Evolutionary conservation across 1,140 invertebrate genomes (phyloP), one percentile per base, ranked within the genome.

Genomic region (Neodiprion fabricii): DNA sequence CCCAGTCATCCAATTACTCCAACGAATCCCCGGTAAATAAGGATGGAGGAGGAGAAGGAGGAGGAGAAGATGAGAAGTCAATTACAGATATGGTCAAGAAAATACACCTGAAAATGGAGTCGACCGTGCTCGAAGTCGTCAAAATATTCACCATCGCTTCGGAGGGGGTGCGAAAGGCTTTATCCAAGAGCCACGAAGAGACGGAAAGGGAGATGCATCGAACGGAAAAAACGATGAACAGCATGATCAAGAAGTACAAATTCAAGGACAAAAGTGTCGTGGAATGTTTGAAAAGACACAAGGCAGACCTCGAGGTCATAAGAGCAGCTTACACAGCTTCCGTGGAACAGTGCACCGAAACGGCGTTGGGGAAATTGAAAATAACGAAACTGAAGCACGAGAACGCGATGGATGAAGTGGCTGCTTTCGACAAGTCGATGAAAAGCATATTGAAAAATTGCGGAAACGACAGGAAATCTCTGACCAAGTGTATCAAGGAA

Each of bases 1-100:
- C 28, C 53, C 74, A 50, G 70, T 67, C 48, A 21, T 48, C 61
- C 72, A 23, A 72, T 75, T 75, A 68, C 72, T 72, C 71, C 71
- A 75, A 75, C 67, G 10, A 69, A 70, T 49, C 73, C 8, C n/a
- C 14, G 9, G 28, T 65, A 40, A 21, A 28, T 21, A 48, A 66
- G 14, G 17, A 40, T 28, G 10, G 48, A 73, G 65, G 17, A 48
- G 50, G 67, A 69, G 11, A 7, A 61, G 23, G 12, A 10, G 50
- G 67, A 7, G 40, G 21, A 21, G 67, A 69, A 23, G 67, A 69
- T 68, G n/a, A 67, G n/a, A 53, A 49, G 28, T 74, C 40, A 28
- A 40, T 75, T 48, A 10, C 8, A 21, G 70, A 75, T 11, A 40
- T 48, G 9, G 12, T 75, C n/a, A 12, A 48, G 53, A 66, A 75